Conservation (phyloP, 1,140 invertebrate species). For the Nomia melanderi region DNA sequence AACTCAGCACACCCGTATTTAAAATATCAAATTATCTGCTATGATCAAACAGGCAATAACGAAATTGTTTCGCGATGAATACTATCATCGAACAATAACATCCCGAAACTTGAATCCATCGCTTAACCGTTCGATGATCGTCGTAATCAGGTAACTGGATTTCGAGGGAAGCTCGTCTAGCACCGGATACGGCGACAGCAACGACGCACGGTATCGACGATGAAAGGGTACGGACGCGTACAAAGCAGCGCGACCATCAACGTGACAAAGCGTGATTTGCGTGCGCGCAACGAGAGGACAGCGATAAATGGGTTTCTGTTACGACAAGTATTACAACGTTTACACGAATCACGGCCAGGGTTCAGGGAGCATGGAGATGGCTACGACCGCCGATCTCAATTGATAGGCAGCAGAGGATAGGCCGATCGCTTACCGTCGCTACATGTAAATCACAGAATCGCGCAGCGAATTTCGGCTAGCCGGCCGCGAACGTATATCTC, state of each 20-base stretch:
- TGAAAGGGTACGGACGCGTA: background rate
- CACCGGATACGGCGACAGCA: constrained; percentile 17
- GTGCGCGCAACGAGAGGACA: constrained; percentile 32
- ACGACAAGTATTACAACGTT: constrained; percentile 51
- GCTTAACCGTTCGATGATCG: background rate
- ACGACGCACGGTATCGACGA: constrained; percentile 18
- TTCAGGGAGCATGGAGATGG: background rate
- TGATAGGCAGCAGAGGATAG: constrained; percentile 39
- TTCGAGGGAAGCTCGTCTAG: background rate
- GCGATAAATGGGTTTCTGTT: constrained; percentile 50
- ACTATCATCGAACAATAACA: too few relatives aligned
- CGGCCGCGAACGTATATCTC: constrained; percentile 56
- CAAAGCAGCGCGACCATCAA: constrained; percentile 35
- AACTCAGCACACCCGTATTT: too few relatives aligned
- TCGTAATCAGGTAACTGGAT: background rate
- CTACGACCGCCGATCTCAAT: constrained; percentile 31
- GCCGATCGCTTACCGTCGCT: constrained; percentile 36
- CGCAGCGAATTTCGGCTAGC: constrained; percentile 53
- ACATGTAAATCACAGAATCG: constrained; percentile 61
- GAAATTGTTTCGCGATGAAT: too few relatives aligned
- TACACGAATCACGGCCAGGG: constrained; percentile 39
- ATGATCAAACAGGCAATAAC: too few relatives aligned
- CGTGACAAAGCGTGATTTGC: constrained; percentile 46
- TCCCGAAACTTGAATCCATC: background rate
- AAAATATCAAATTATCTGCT: too few relatives aligned